Evolutionary conservation across 2,113 vertebrate genomes (phyloP).

Genomic region (Chionomys nivalis): DNA sequence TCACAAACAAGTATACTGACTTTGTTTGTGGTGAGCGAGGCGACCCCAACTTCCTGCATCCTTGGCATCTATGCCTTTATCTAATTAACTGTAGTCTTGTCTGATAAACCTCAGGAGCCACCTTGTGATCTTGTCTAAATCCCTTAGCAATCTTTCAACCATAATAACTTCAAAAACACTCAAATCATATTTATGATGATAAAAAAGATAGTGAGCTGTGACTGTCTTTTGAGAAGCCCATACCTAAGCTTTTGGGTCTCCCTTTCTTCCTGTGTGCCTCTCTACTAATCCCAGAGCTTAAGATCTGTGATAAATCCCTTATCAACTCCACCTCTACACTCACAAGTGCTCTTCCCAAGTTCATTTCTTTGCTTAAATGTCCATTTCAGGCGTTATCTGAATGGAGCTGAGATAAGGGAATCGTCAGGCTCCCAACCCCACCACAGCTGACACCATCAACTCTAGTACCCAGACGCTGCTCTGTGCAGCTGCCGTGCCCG

Average conservation of each 20-base stretch:
- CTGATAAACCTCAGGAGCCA: background rate
- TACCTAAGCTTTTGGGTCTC: background rate
- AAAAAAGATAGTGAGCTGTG: too few relatives aligned
- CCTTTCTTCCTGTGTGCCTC: background rate
- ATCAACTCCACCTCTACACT: background rate
- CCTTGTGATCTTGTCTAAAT: background rate
- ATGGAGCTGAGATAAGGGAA: background rate
- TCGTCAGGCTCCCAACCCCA: background rate
- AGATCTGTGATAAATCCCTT: background rate
- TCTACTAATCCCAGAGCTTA: background rate
- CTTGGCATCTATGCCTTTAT: background rate
- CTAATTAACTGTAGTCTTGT: background rate
- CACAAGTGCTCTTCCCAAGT: background rate
- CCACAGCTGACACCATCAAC: background rate
- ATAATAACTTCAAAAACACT: background rate
- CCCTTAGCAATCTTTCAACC: background rate
- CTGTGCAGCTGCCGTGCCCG: accelerated
- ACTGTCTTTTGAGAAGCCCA: background rate
- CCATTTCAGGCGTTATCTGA: background rate
- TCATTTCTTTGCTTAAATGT: background rate
- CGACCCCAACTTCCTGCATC: background rate
- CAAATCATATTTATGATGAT: background rate
- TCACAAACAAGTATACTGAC: background rate
- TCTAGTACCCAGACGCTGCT: background rate
- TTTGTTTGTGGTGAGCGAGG: background rate